phyloP scores from a whole-genome alignment of 2,888 invertebrate species.

The Synanthedon tipuliformis region DNA sequence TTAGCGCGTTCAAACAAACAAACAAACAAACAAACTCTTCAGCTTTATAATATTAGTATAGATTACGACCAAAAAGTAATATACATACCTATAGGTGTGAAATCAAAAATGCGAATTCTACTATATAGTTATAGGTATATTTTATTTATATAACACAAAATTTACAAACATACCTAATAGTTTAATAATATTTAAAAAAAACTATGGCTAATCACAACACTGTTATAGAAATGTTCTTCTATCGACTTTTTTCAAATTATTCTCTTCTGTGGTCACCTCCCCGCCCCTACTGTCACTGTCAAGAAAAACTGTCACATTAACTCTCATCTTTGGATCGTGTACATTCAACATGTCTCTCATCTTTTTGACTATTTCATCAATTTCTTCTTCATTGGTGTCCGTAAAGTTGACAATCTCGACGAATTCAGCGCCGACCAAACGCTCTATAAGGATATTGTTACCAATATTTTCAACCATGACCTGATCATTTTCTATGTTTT shows the following conservation, averaged over 20 bases:
- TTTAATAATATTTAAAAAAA: too few species aligned
- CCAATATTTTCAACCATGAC: conserved; percentile 46
- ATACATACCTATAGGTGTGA: too few species aligned
- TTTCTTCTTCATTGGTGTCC: conserved; percentile 14
- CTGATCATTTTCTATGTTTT: conserved; percentile 51
- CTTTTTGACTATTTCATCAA: conserved; percentile 16
- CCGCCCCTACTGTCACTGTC: conserved; percentile 1
- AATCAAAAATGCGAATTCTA: too few species aligned
- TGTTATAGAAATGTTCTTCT: background rate
- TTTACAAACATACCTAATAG: too few species aligned
- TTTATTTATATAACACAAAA: too few species aligned
- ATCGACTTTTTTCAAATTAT: background rate
- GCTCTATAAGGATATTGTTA: conserved; percentile 43
- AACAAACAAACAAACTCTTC: too few species aligned
- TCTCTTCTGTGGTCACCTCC: conserved; percentile 5
- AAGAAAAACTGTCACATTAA: conserved; percentile 3
- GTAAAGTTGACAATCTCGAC: conserved; percentile 21
- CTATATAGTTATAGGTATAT: too few species aligned
- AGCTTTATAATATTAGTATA: too few species aligned
- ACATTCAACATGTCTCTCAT: conserved; percentile 18
- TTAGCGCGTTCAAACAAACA: too few species aligned
- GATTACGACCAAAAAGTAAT: too few species aligned
- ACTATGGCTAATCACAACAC: background rate
- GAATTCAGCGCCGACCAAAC: conserved; percentile 31
- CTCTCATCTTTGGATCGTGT: conserved; percentile 18